A percentile compares a stretch with the other conserved stretches of the same genome.
phyloP scores from a whole-genome alignment of 2,888 invertebrate species.

The Belgica antarctica region DNA sequence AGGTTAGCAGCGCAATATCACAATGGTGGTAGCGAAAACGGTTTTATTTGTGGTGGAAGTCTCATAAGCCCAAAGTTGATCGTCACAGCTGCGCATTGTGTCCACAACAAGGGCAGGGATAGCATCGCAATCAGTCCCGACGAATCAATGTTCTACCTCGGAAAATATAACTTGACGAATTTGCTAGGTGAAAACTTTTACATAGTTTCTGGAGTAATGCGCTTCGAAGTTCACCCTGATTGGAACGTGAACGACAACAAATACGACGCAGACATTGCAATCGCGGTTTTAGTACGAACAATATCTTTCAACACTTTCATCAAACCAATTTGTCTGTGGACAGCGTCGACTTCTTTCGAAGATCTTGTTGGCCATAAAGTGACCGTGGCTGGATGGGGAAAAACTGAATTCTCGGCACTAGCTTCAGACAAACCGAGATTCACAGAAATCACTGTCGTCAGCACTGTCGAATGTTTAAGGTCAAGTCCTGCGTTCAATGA shows the following conservation, averaged over 20 bases:
- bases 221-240: constrained; percentile 26
- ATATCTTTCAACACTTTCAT: constrained; percentile 55
- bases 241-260: neutral
- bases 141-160: constrained; percentile 24
- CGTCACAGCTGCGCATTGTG: constrained; percentile 32
- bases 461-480: constrained; percentile 57
- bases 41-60: constrained; percentile 36
- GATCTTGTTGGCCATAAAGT: constrained; percentile 52
- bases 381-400: constrained; percentile 49
- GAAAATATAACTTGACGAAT: constrained; percentile 27
- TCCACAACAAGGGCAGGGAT: constrained; percentile 19
- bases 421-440: constrained; percentile 54
- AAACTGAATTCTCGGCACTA: neutral
- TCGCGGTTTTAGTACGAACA: constrained; percentile 55
- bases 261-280: constrained; percentile 58
- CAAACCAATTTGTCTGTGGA: constrained; percentile 58
- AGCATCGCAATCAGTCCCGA: neutral
- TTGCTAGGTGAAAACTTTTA: neutral
- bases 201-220: neutral
- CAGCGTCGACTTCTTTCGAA: constrained; percentile 45
- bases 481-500: constrained; percentile 53
- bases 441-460: constrained; percentile 56
- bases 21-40: constrained; percentile 1
- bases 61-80: neutral
- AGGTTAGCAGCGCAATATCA: constrained; percentile 31